Conservation (phyloP, 2,797 vertebrate species). For the Meriones psammophilus region DNA sequence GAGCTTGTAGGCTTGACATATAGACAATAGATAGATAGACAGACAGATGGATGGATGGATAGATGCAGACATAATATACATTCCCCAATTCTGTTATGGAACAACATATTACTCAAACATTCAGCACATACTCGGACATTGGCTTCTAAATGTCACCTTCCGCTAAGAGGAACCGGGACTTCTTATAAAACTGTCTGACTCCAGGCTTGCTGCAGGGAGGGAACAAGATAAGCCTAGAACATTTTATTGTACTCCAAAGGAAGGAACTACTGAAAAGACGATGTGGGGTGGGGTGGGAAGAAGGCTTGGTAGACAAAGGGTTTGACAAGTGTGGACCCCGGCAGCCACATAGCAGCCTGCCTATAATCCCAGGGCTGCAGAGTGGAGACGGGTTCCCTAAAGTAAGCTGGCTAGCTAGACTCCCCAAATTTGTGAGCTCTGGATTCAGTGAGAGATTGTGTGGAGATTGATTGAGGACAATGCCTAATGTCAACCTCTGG, state of each 20-base stretch:
- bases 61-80: background rate
- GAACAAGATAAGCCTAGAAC: background rate
- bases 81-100: background rate
- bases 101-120: background rate
- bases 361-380: background rate
- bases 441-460: background rate
- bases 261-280: background rate
- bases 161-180: conserved; percentile 11
- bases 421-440: background rate
- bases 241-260: conserved; percentile 1
- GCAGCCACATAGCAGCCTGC: background rate
- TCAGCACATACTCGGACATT: background rate
- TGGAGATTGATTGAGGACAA: background rate
- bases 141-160: background rate
- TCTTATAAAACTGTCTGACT: conserved; percentile 36
- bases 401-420: background rate
- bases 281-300: background rate
- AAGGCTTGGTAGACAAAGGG: background rate
- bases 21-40: too few species aligned
- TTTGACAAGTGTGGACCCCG: background rate
- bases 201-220: background rate
- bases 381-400: background rate
- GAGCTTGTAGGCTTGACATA: background rate
- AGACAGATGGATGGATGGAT: background rate
- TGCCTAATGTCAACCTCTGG: background rate